A percentile compares a stretch with the other conserved stretches of the same genome.
Conservation (phyloP, 2,888 invertebrate genomes). For the Dasypolia templi region DNA sequence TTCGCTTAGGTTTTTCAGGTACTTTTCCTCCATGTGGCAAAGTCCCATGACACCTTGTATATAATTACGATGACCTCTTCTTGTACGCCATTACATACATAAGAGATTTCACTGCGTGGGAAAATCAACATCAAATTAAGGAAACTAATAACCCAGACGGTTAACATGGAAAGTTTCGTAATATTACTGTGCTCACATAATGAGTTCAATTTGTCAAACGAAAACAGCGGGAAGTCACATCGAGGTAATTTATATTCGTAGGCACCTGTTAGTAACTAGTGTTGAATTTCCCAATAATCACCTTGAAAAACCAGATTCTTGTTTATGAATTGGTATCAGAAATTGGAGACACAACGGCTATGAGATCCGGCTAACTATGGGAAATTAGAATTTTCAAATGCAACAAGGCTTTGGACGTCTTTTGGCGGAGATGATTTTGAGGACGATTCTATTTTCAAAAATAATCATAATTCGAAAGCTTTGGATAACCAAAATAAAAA, state of each 20-base stretch:
- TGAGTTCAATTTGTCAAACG: constrained; percentile 55
- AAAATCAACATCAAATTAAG: constrained; percentile 11
- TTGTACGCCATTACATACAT: not conserved
- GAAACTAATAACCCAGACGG: constrained; percentile 16
- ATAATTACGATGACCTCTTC: not conserved
- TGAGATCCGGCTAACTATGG: not conserved
- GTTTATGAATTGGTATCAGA: constrained; percentile 9
- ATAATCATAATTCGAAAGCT: no score
- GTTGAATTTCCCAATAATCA: constrained; percentile 28
- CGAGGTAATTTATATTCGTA: constrained; percentile 29
- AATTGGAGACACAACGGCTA: constrained; percentile 1
- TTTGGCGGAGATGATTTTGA: no score
- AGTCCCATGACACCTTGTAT: no score
- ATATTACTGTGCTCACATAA: constrained; percentile 19
- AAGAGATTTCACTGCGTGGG: not conserved
- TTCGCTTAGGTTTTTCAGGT: no score
- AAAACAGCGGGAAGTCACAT: constrained; percentile 41
- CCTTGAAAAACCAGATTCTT: constrained; percentile 32
- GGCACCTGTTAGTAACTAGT: constrained; percentile 24
- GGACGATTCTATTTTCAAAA: no score
- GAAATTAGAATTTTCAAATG: not conserved
- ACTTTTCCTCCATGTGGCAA: no score
- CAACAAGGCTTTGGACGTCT: no score
- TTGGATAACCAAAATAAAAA: no score
- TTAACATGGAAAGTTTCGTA: constrained; percentile 32